Evolutionary conservation across 2,113 vertebrate genomes (phyloP).

Genomic region (Dendrocopos noguchii): DNA sequence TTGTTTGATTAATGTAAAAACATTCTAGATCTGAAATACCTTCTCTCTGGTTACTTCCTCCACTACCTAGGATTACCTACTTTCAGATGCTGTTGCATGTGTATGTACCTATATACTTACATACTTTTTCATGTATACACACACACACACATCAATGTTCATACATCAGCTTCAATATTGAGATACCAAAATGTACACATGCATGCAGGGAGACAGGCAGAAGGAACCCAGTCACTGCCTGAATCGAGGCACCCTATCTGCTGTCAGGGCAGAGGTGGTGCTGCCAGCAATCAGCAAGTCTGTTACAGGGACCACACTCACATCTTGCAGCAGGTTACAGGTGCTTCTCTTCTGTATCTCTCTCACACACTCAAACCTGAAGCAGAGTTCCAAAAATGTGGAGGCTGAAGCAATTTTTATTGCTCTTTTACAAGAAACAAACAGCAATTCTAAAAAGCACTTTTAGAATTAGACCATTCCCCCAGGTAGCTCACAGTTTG

Average conservation of each 20-base stretch:
- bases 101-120: fast-evolving
- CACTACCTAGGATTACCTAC: too few species aligned
- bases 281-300: background rate
- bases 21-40: background rate
- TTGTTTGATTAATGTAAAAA: background rate
- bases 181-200: background rate
- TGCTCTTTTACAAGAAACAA: background rate
- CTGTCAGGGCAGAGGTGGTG: background rate
- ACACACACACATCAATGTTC: too few species aligned
- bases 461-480: background rate
- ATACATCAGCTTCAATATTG: too few species aligned
- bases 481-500: background rate
- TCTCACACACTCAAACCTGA: background rate
- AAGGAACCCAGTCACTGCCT: fast-evolving
- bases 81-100: background rate
- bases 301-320: too few species aligned
- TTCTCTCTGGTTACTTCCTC: background rate
- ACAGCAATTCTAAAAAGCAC: background rate
- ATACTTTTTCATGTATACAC: too few species aligned
- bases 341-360: fast-evolving
- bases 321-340: background rate
- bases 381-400: background rate
- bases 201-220: fast-evolving
- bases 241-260: background rate
- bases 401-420: slow-evolving; percentile 16